A percentile compares a stretch with the other conserved stretches of the same genome.
These are phyloP conservation scores for Furcula furcula DNA, from an alignment of 2,888 invertebrate genomes.

Conservation along the genomic window DNA sequence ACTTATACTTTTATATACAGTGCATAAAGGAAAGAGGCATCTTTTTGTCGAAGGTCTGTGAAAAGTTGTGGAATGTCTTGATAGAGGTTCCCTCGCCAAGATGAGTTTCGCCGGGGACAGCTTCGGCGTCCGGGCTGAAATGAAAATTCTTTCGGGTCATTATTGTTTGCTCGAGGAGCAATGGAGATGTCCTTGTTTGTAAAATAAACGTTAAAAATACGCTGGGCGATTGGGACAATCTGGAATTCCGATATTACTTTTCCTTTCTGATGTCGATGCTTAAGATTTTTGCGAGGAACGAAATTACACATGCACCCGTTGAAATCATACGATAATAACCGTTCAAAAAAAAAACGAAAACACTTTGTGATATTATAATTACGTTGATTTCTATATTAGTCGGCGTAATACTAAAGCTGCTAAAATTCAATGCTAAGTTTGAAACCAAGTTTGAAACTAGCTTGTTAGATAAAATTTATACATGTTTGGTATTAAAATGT, in stretches of 20 bases:
- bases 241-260: neutral
- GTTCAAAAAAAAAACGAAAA: too few relatives aligned
- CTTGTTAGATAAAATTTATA: too few relatives aligned
- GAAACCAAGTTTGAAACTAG: too few relatives aligned
- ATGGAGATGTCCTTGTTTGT: conserved; percentile 35
- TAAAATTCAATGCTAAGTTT: too few relatives aligned
- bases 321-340: too few relatives aligned
- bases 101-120: conserved; percentile 47
- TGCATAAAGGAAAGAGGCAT: conserved; percentile 39
- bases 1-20: conserved; percentile 32
- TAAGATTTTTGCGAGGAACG: too few relatives aligned
- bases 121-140: conserved; percentile 57
- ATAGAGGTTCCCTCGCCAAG: conserved; percentile 44
- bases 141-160: conserved; percentile 72
- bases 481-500: too few relatives aligned
- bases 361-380: too few relatives aligned
- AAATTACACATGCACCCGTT: too few relatives aligned
- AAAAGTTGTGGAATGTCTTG: conserved; percentile 71
- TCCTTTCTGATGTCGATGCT: neutral
- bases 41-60: conserved; percentile 56
- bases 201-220: conserved; percentile 30
- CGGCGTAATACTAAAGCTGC: too few relatives aligned
- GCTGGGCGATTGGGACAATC: neutral
- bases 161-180: conserved; percentile 58
- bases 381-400: too few relatives aligned